These are phyloP conservation scores for Leucophenga montana DNA, from an alignment of 2,888 invertebrate genomes.

Conservation along the genomic window DNA sequence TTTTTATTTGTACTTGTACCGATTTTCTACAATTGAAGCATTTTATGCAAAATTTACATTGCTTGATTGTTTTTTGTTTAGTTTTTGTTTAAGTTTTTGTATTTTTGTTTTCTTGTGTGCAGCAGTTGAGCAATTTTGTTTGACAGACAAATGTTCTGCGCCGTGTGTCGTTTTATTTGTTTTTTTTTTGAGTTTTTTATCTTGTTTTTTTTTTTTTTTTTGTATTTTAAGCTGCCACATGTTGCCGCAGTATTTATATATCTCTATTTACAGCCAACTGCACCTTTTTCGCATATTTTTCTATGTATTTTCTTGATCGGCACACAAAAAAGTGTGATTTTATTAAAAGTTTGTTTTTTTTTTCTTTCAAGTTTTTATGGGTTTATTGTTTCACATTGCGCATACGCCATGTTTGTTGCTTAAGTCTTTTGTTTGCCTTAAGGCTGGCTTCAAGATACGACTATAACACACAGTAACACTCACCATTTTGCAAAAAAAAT, in stretches of 20 bases:
- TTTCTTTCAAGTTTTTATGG: background rate
- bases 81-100: slow-evolving; percentile 26
- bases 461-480: background rate
- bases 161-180: slow-evolving; percentile 37
- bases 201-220: slow-evolving; percentile 16
- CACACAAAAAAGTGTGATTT: slow-evolving; percentile 20
- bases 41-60: slow-evolving; percentile 62
- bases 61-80: slow-evolving; percentile 38
- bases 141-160: slow-evolving; percentile 60
- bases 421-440: background rate
- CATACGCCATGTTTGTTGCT: slow-evolving; percentile 19
- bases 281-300: slow-evolving; percentile 24
- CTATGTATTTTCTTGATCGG: slow-evolving; percentile 4
- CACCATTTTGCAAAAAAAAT: slow-evolving; percentile 23
- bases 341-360: background rate
- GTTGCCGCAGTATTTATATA: slow-evolving; percentile 46
- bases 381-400: slow-evolving; percentile 19
- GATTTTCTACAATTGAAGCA: slow-evolving; percentile 66
- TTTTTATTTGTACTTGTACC: slow-evolving; percentile 59
- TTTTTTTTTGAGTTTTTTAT: slow-evolving; percentile 40
- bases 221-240: slow-evolving; percentile 44
- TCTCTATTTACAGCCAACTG: background rate
- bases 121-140: slow-evolving; percentile 65
- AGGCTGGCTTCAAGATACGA: background rate
- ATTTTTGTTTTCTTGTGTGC: slow-evolving; percentile 36